phyloP scores from a whole-genome alignment of 2,113 vertebrate genomes.

The Clinocottus analis region DNA sequence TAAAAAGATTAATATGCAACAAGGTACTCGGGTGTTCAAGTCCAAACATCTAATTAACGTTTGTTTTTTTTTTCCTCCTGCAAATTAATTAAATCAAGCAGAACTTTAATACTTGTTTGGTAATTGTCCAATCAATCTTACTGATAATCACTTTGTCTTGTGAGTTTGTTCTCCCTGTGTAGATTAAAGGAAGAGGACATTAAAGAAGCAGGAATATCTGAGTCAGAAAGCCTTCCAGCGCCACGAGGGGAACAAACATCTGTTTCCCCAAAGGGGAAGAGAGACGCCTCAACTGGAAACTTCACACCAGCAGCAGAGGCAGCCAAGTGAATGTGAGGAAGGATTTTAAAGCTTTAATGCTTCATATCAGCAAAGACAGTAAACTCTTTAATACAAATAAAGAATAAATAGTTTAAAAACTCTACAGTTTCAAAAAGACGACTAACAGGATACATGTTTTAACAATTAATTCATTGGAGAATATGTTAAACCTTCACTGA shows the following conservation, averaged over 20 bases:
- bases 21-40: neutral
- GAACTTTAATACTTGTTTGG: neutral
- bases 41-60: neutral
- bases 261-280: neutral
- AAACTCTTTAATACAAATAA: neutral
- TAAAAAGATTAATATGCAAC: neutral
- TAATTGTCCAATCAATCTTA: conserved; percentile 19
- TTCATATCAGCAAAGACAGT: neutral
- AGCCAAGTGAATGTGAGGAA: neutral
- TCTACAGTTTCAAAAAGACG: neutral
- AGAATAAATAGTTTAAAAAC: neutral
- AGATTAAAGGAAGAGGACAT: neutral
- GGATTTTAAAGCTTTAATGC: neutral
- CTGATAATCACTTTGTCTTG: neutral
- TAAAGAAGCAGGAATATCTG: neutral
- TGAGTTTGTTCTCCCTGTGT: neutral
- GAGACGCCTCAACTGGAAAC: neutral
- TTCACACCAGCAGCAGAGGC: neutral
- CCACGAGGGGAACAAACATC: neutral
- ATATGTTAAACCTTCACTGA: neutral
- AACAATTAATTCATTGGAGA: neutral
- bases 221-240: neutral
- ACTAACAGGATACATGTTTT: neutral
- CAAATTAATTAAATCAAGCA: neutral
- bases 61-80: neutral